These are phyloP conservation scores for Emydura subglobosa DNA, from an alignment of 2,113 vertebrate species.

Conservation along the genomic window DNA sequence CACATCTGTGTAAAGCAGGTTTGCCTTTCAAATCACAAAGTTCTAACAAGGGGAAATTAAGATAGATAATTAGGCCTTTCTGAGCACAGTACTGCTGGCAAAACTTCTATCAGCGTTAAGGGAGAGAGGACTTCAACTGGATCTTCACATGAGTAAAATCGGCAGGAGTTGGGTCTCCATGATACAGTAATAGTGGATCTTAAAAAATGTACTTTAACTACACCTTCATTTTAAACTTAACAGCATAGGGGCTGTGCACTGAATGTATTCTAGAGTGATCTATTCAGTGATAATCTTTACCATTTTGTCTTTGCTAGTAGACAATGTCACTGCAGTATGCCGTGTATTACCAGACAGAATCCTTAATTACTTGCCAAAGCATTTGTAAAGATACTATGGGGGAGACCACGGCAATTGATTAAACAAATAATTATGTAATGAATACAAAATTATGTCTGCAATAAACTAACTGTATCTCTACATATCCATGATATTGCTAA, in stretches of 20 bases:
- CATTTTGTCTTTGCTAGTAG: background rate
- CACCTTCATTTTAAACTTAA: background rate
- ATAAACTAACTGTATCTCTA: background rate
- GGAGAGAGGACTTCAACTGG: background rate
- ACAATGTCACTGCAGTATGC: background rate
- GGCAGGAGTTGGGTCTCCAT: background rate
- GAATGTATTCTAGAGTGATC: background rate
- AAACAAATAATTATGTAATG: background rate
- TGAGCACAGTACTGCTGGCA: background rate
- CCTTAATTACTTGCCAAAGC: background rate
- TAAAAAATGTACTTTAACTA: background rate
- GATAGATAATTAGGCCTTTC: background rate
- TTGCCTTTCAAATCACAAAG: background rate
- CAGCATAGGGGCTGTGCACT: background rate
- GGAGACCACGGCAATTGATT: background rate
- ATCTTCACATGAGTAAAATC: background rate
- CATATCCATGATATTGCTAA: background rate
- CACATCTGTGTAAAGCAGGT: background rate
- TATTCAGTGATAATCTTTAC: background rate
- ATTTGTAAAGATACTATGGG: background rate
- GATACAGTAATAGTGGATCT: background rate
- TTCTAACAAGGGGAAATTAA: background rate
- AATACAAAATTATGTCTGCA: background rate
- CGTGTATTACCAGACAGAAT: background rate
- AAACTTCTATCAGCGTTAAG: background rate